Base-by-base conservation (phyloP, 2,113 vertebrate species). In the Malurus cyaneus region DNA sequence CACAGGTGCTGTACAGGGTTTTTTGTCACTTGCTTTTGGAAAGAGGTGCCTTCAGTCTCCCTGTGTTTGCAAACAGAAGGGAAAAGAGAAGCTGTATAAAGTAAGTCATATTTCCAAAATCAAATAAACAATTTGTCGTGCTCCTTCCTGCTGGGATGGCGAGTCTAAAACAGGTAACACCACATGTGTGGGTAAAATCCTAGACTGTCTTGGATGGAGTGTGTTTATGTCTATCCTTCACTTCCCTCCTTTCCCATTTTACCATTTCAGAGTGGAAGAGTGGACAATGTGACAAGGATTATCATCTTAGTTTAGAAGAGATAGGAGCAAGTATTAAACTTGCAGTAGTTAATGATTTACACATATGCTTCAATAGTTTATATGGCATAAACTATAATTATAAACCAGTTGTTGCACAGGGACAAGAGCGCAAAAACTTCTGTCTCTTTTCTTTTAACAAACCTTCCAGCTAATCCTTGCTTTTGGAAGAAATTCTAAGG, bases 1-100 rank as follows among this genome's bases (percentile, higher is more conserved):
- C 1, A 2, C 4, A 60, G 36, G 5, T 20, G 4, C 17, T 66
- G 3, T 4, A 15, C 3, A 78, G 21, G 20, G 20, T 44, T 60
- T 13, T 42, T 46, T 80, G n/a, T 41, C 31, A 57, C 32, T 39
- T 87, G 23, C 26, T 67, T 34, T 9, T 71, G 39, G 29, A 64
- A 89, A 87, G 31, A 32, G 6, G 6, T 5, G 19, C 24, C 70
- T 82, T 29, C 18, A 11, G 32, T 86, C 14, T 83, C 52, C 13
- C 32, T 28, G 2, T 34, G 8, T 67, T 53, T 89, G 23, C 39
- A 80, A 78, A n/a, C 5, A 72, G 44, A 79, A 49, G 9, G 47
- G 36, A 82, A 65, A 67, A 17, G 7, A 36, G 21, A 80, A 81
- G 4, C 7, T 56, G 1, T 10, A 20, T 31, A 49, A 76, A 80